A percentile compares a stretch with the other conserved stretches of the same genome.
phyloP scores from a whole-genome alignment of 2,888 invertebrate genomes.

The Hypercompe scribonia region DNA sequence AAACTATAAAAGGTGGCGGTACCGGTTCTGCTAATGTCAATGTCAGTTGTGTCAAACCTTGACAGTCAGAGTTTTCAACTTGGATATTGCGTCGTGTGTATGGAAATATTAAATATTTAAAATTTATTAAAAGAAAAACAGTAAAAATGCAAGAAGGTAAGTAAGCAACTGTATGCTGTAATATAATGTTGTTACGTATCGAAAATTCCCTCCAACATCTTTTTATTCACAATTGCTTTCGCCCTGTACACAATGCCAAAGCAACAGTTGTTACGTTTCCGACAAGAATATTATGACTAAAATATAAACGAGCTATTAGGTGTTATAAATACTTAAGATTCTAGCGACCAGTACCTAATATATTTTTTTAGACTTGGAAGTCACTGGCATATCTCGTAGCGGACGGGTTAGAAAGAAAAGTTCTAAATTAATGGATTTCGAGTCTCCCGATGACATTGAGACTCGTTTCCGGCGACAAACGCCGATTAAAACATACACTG shows the following conservation, averaged over 20 bases:
- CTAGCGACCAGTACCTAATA: not conserved
- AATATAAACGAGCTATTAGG: not conserved
- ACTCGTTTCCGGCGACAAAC: slow-evolving; percentile 83
- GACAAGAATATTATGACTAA: not conserved
- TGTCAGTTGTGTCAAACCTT: not conserved
- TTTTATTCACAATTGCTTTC: not conserved
- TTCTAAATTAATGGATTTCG: slow-evolving; percentile 97
- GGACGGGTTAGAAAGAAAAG: slow-evolving; percentile 97
- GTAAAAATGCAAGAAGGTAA: slow-evolving; percentile 58
- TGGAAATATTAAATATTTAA: too few species aligned
- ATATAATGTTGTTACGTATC: not conserved
- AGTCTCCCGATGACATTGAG: slow-evolving; percentile 95
- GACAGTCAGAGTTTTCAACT: not conserved
- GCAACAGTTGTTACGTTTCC: not conserved
- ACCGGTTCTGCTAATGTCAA: not conserved
- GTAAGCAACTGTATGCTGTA: not conserved
- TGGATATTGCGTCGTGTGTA: not conserved
- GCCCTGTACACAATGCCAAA: not conserved
- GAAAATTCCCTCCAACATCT: not conserved
- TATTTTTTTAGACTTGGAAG: slow-evolving; percentile 88
- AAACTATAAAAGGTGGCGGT: not conserved
- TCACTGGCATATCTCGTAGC: slow-evolving; percentile 95
- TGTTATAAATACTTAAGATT: not conserved
- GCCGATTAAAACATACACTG: slow-evolving; percentile 66
- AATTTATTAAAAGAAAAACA: too few species aligned